Conservation (phyloP, 2,888 invertebrate species). For the Exocentrus adspersus region DNA sequence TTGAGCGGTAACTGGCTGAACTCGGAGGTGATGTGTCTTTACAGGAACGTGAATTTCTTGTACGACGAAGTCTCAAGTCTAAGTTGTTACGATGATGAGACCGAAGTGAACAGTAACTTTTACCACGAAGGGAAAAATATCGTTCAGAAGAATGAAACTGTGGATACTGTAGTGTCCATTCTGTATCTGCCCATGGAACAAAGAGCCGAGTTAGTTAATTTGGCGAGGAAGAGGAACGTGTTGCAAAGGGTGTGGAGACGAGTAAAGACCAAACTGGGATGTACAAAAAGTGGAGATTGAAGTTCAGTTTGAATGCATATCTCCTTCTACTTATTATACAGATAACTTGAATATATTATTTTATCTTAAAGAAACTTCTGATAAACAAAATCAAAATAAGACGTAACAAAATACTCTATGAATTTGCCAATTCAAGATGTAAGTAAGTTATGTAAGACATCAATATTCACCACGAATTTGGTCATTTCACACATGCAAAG, state of each 20-base stretch:
- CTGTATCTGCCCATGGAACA: conserved; percentile 15
- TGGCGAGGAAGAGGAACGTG: conserved; percentile 14
- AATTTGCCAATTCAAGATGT: no score
- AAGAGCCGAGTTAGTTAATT: conserved; percentile 12
- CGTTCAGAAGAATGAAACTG: background rate
- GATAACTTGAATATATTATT: no score
- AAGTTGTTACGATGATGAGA: conserved; percentile 31
- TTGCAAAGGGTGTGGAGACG: conserved; percentile 17
- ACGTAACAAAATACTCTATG: no score
- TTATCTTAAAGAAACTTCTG: no score
- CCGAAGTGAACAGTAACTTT: conserved; percentile 9
- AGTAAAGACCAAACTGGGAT: background rate
- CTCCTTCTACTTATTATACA: background rate
- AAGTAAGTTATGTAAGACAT: no score
- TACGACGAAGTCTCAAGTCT: conserved; percentile 30
- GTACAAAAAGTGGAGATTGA: background rate
- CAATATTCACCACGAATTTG: no score
- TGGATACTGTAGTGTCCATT: conserved; percentile 11
- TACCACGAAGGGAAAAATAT: conserved; percentile 5
- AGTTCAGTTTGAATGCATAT: background rate
- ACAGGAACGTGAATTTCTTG: conserved; percentile 32
- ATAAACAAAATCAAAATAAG: no score
- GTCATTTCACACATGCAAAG: no score
- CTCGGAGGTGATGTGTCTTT: conserved; percentile 21
- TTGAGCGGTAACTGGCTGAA: conserved; percentile 6